Base-by-base conservation (phyloP, 1,140 invertebrate genomes). In the Eueides isabella region DNA sequence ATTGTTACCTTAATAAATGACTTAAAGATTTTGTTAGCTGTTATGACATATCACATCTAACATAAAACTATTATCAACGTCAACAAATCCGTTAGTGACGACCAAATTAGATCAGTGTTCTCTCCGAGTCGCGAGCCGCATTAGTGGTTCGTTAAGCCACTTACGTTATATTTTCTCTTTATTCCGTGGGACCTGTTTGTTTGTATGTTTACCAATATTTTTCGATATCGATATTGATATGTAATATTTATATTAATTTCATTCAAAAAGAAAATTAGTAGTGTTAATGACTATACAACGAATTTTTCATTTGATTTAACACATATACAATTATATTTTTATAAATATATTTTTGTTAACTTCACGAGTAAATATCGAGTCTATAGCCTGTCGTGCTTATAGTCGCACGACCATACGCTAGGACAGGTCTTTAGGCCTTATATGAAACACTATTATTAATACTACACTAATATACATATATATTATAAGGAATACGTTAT, bases 21-120 rank as follows among this genome's bases (percentile, higher is more conserved):
- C 35, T 12, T n/a, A n/a, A n/a, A n/a, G n/a, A n/a, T n/a, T n/a
- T n/a, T n/a, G n/a, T n/a, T n/a, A n/a, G n/a, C n/a, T n/a, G n/a
- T n/a, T n/a, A n/a, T n/a, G n/a, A n/a, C n/a, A n/a, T n/a, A n/a
- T n/a, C n/a, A n/a, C n/a, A n/a, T n/a, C n/a, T n/a, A n/a, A n/a
- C n/a, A n/a, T n/a, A n/a, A n/a, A n/a, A n/a, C n/a, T n/a, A n/a
- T n/a, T n/a, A n/a, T n/a, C n/a, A n/a, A n/a, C n/a, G n/a, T n/a
- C n/a, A n/a, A n/a, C n/a, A n/a, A n/a, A n/a, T n/a, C n/a, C n/a
- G n/a, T n/a, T n/a, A n/a, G n/a, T n/a, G n/a, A n/a, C n/a, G n/a
- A n/a, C n/a, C 67, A 82, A 86, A 86, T 87, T 85, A 84, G 81
- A 84, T 84, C 80, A 81, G 72, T 75, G 23, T 65, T 67, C 71